These are phyloP conservation scores for Calyptommatus sinebrachiatus DNA, from an alignment of 2,113 vertebrate species.

Conservation along the genomic window DNA sequence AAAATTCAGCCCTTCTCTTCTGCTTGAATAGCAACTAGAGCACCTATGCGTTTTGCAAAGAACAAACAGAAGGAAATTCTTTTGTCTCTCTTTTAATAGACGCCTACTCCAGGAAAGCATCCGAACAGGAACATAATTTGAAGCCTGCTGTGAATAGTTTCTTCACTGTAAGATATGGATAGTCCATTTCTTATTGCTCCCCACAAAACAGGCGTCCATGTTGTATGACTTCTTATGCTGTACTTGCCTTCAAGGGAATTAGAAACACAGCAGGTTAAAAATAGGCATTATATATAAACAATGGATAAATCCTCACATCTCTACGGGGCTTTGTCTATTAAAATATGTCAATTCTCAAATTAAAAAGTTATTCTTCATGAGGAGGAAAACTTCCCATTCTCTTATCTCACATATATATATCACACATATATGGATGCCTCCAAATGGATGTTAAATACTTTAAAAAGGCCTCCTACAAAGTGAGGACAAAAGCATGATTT, in stretches of 20 bases:
- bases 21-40: background rate
- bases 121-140: background rate
- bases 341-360: conserved; percentile 61
- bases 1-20: background rate
- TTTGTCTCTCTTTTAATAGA: conserved; percentile 45
- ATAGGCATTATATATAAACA: conserved; percentile 54
- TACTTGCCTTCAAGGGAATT: conserved; percentile 56
- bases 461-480: conserved; percentile 58
- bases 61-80: conserved; percentile 56
- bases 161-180: background rate
- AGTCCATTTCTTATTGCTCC: background rate
- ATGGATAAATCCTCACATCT: conserved; percentile 37
- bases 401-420: background rate
- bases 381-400: conserved; percentile 43
- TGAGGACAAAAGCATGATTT: conserved; percentile 60
- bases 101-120: background rate
- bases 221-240: conserved; percentile 59
- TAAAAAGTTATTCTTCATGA: conserved; percentile 55
- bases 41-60: conserved; percentile 46
- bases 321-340: conserved; percentile 32
- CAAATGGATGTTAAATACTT: conserved; percentile 48
- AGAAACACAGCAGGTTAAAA: conserved; percentile 52
- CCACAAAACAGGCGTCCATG: conserved; percentile 39
- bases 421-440: conserved; percentile 10
- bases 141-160: conserved; percentile 1